Conservation (phyloP, 2,113 vertebrate genomes). For the Clarias batrachus region DNA sequence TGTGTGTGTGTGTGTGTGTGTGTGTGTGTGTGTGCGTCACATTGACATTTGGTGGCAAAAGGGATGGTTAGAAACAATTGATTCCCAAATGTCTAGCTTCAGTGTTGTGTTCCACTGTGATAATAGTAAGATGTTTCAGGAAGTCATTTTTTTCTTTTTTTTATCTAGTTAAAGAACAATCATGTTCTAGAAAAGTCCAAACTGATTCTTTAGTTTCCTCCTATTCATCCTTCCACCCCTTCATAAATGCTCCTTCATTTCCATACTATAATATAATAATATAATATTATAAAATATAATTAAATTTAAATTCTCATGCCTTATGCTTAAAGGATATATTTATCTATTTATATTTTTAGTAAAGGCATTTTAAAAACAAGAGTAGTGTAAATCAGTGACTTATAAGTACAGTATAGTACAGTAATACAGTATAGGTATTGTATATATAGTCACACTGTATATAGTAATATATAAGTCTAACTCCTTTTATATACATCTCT, state of each 20-base stretch:
- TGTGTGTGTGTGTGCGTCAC: not conserved
- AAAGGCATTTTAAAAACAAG: not conserved
- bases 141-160: not conserved
- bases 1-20: slow-evolving; percentile 34
- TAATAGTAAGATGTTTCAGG: not conserved
- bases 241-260: not conserved
- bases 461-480: no score
- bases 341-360: no score
- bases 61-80: slow-evolving; percentile 4
- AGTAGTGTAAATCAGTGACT: not conserved
- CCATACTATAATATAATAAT: not conserved
- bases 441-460: not conserved
- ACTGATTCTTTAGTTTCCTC: not conserved
- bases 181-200: not conserved
- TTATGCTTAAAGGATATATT: not conserved
- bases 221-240: not conserved
- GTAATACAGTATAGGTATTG: no score
- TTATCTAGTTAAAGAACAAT: not conserved
- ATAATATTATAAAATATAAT: no score
- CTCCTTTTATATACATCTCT: not conserved
- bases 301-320: not conserved
- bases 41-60: slow-evolving; percentile 17
- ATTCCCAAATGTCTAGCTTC: slow-evolving; percentile 14
- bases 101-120: not conserved
- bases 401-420: no score